Conservation (phyloP, 2,113 vertebrate genomes). For the Oncorhynchus clarkii region DNA sequence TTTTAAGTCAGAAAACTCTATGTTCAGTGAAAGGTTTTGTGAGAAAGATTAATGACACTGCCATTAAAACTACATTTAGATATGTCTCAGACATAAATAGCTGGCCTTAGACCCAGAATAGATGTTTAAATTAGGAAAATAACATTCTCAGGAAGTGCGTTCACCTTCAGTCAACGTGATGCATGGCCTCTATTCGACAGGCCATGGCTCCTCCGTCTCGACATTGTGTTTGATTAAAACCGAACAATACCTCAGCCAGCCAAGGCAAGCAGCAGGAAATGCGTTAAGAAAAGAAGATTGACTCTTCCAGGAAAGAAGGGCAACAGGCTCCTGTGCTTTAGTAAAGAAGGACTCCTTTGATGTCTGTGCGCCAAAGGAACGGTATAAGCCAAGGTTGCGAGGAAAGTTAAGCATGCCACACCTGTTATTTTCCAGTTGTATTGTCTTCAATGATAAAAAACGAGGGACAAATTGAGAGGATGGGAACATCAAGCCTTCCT, state of each 20-base stretch:
- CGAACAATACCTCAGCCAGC: constrained; percentile 50
- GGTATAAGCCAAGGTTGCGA: constrained; percentile 51
- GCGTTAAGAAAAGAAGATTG: constrained; percentile 28
- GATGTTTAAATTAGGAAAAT: constrained; percentile 39
- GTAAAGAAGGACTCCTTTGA: constrained; percentile 56
- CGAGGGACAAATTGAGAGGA: constrained; percentile 51
- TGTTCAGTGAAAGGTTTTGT: neutral
- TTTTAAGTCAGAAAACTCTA: no score
- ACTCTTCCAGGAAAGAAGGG: constrained; percentile 44
- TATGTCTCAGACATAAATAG: constrained; percentile 9
- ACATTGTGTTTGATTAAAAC: constrained; percentile 46
- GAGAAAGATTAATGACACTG: constrained; percentile 27
- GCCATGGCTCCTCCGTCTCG: constrained; percentile 29
- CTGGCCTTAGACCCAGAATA: constrained; percentile 33
- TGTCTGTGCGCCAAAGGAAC: constrained; percentile 33
- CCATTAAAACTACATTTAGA: constrained; percentile 36
- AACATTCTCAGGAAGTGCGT: constrained; percentile 63
- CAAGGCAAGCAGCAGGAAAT: constrained; percentile 58
- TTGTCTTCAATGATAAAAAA: constrained; percentile 42
- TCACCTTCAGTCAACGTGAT: constrained; percentile 53
- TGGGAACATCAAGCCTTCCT: constrained; percentile 50
- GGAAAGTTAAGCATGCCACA: constrained; percentile 24
- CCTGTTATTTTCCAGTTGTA: constrained; percentile 61
- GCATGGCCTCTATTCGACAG: constrained; percentile 33
- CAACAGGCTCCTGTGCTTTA: constrained; percentile 38